A percentile compares a stretch with the other conserved stretches of the same genome.
phyloP scores from a whole-genome alignment of 2,888 invertebrate genomes.

The Eupithecia pulchellata region DNA sequence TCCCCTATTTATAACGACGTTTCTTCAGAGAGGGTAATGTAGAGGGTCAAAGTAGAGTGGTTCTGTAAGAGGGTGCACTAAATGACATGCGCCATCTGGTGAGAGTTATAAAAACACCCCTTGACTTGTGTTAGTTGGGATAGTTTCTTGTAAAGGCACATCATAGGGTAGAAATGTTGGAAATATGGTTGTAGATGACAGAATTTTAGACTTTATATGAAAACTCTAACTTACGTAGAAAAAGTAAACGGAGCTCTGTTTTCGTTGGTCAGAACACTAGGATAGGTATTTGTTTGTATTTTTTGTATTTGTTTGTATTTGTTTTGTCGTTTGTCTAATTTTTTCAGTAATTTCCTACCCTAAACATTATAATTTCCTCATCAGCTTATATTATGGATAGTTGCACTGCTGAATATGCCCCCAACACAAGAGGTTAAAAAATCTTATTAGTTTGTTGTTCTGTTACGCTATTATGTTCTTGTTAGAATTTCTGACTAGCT shows the following conservation, averaged over 20 bases:
- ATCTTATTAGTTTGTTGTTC: not conserved
- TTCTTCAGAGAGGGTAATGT: conserved; percentile 35
- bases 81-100: conserved; percentile 82
- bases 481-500: too few relatives aligned
- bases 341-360: too few relatives aligned
- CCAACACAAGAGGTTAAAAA: too few relatives aligned
- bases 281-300: too few relatives aligned
- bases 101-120: conserved; percentile 79
- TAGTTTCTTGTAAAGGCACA: conserved; percentile 76
- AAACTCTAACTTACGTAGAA: not conserved
- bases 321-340: too few relatives aligned
- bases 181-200: not conserved
- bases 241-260: not conserved
- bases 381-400: too few relatives aligned
- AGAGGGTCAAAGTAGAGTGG: conserved; percentile 53
- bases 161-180: conserved; percentile 43
- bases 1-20: conserved; percentile 17
- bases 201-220: not conserved
- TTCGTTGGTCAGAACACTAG: too few relatives aligned
- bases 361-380: too few relatives aligned
- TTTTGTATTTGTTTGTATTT: too few relatives aligned
- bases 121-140: conserved; percentile 71
- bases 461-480: not conserved
- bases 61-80: conserved; percentile 66
- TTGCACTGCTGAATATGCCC: too few relatives aligned